Evolutionary conservation across 2,113 vertebrate genomes (phyloP).

Genomic region (Nerophis lumbriciformis): DNA sequence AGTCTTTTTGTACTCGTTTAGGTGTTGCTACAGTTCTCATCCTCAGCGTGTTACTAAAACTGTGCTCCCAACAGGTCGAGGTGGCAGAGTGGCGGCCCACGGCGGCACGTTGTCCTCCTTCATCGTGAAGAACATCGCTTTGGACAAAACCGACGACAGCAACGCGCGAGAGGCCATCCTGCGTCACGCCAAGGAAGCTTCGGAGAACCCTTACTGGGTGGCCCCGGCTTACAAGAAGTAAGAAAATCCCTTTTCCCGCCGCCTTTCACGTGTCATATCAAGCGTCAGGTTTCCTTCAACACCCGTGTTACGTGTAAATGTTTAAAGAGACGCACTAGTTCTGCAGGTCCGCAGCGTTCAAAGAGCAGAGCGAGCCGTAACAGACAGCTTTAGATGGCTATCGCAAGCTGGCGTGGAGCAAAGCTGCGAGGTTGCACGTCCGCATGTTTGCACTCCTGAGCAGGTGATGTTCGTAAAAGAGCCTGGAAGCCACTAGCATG

Average conservation of each 20-base stretch:
- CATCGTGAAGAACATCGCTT: constrained; percentile 97
- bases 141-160: constrained; percentile 95
- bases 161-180: constrained; percentile 96
- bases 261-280: constrained; percentile 7
- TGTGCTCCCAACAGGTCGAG: constrained; percentile 76
- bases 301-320: constrained; percentile 35
- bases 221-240: constrained; percentile 89
- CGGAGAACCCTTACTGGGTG: constrained; percentile 93
- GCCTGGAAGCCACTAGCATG: background rate
- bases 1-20: too few relatives aligned
- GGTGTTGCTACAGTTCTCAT: too few relatives aligned
- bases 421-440: constrained; percentile 16
- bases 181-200: constrained; percentile 86
- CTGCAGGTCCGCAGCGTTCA: constrained; percentile 24
- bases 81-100: constrained; percentile 91
- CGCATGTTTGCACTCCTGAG: background rate
- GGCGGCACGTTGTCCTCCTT: constrained; percentile 93
- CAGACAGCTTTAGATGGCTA: constrained; percentile 41
- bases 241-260: constrained; percentile 27
- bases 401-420: constrained; percentile 23
- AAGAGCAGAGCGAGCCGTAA: constrained; percentile 20
- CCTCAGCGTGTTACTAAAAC: background rate
- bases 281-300: constrained; percentile 21
- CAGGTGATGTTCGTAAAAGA: constrained; percentile 1
- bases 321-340: constrained; percentile 43